These are phyloP conservation scores for Drosophila rufa DNA, from an alignment of 1,140 invertebrate species.

Conservation along the genomic window DNA sequence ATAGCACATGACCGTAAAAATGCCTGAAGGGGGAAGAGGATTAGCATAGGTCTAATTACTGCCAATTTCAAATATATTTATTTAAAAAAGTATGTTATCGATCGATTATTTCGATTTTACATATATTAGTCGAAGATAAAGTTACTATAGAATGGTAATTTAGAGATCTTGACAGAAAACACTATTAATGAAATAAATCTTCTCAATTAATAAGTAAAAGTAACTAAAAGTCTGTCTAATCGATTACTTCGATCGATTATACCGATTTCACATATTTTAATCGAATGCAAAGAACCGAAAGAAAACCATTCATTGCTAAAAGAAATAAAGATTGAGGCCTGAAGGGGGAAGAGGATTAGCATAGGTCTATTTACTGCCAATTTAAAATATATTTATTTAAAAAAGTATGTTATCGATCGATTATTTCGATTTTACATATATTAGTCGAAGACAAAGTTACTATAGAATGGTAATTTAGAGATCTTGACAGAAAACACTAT, in stretches of 20 bases:
- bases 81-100: background rate
- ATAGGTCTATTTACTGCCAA: background rate
- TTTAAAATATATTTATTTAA: background rate
- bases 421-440: background rate
- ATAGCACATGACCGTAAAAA: constrained; percentile 99
- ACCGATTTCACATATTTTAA: background rate
- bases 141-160: too few species aligned
- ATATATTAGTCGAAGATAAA: too few species aligned
- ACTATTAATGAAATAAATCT: background rate
- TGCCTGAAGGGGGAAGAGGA: constrained; percentile 87
- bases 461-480: too few species aligned
- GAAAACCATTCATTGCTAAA: too few species aligned
- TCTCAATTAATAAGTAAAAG: background rate
- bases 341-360: constrained; percentile 52
- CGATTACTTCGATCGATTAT: background rate
- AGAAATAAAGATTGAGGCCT: too few species aligned
- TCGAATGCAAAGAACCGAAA: background rate
- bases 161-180: too few species aligned
- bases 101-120: too few species aligned
- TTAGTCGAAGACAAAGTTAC: too few species aligned
- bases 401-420: background rate
- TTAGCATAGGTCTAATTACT: background rate
- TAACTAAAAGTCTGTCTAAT: background rate
- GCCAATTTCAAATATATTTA: background rate
- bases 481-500: background rate